A percentile compares a stretch with the other conserved stretches of the same genome.
These are phyloP conservation scores for Ecliptopera silaceata DNA, from an alignment of 2,888 invertebrate species.

Conservation along the genomic window DNA sequence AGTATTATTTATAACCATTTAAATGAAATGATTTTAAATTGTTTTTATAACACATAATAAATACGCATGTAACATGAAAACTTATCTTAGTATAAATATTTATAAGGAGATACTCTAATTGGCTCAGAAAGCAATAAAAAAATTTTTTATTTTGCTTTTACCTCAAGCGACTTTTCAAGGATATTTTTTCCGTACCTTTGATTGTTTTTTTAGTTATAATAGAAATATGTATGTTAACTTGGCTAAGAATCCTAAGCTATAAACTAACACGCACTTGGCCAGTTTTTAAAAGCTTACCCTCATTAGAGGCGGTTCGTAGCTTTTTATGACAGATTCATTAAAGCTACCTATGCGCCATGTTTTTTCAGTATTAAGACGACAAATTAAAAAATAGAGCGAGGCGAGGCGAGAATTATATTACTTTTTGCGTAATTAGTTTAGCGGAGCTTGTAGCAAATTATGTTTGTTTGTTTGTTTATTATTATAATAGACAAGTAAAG, in stretches of 20 bases:
- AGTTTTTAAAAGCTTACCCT: conserved; percentile 56
- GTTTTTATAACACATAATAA: no score
- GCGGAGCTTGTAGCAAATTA: conserved; percentile 62
- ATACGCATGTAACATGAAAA: no score
- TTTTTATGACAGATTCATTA: conserved; percentile 65
- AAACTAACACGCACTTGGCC: conserved; percentile 4
- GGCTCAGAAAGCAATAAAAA: no score
- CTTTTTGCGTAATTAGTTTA: conserved; percentile 64
- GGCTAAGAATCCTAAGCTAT: not conserved
- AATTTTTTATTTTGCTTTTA: no score
- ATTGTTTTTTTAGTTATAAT: no score
- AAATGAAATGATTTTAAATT: no score
- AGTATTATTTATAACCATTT: no score
- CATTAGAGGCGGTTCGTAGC: conserved; percentile 59
- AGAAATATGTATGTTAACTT: not conserved
- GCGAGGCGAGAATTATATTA: conserved; percentile 46
- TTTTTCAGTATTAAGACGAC: conserved; percentile 48
- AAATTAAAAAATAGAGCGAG: conserved; percentile 52
- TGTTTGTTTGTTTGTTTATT: conserved; percentile 56
- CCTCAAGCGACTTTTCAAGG: no score
- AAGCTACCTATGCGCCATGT: conserved; percentile 51
- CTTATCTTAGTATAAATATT: no score
- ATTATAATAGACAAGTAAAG: conserved; percentile 26
- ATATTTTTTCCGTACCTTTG: no score
- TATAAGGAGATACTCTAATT: no score